These are phyloP conservation scores for Microtus pennsylvanicus DNA, from an alignment of 2,113 vertebrate species.

Conservation along the genomic window DNA sequence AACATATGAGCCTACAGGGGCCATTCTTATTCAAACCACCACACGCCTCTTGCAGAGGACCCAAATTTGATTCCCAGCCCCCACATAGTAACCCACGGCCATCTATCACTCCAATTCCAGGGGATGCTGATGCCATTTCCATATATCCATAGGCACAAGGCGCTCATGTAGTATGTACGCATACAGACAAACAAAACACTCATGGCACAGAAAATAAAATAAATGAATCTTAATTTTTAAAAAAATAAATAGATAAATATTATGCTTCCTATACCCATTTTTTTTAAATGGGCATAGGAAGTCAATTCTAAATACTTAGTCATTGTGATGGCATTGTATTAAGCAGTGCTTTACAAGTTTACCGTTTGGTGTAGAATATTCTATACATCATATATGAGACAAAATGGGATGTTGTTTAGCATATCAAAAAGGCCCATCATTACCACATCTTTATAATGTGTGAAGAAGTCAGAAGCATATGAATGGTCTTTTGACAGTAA, in stretches of 20 bases:
- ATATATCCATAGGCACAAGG: not conserved
- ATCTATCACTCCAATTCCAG: not conserved
- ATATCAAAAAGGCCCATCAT: not conserved
- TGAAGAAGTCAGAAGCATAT: not conserved
- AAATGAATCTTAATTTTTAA: not conserved
- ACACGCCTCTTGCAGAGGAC: not conserved
- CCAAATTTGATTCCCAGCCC: not conserved
- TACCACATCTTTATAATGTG: not conserved
- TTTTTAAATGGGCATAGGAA: no score
- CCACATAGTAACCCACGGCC: not conserved
- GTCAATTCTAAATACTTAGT: not conserved
- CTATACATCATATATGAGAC: not conserved
- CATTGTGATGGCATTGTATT: not conserved
- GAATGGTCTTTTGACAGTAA: not conserved
- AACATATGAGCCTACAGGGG: no score
- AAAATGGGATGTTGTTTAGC: not conserved
- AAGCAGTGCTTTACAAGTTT: not conserved
- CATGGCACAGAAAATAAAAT: not conserved
- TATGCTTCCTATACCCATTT: not conserved
- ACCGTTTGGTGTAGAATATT: not conserved
- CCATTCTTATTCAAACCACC: not conserved
- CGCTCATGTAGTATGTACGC: not conserved
- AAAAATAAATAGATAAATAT: not conserved
- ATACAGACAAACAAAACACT: not conserved
- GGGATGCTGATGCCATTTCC: no score